A percentile compares a stretch with the other conserved stretches of the same genome.
Evolutionary conservation across 2,113 vertebrate genomes (phyloP).

Genomic region (Ptilonorhynchus violaceus): DNA sequence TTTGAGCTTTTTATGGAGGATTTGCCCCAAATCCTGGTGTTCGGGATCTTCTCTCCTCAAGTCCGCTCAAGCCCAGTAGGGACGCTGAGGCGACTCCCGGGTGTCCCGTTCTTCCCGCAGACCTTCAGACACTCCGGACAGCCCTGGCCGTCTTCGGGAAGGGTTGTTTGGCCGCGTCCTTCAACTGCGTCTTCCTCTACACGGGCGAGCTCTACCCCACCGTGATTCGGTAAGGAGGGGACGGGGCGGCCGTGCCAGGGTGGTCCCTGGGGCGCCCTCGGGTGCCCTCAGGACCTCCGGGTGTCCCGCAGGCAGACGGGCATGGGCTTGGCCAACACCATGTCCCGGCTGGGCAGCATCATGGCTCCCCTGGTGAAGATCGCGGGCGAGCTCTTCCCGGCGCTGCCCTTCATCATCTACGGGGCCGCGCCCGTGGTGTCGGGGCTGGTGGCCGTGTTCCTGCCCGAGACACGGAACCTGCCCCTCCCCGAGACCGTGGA

Average conservation of each 20-base stretch:
- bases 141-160: not conserved
- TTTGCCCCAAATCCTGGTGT: not conserved
- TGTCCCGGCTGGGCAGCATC: conserved; percentile 21
- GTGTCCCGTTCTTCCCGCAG: not conserved
- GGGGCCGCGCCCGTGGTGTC: not conserved
- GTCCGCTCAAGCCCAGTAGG: fast-evolving
- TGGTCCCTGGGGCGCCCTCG: not conserved
- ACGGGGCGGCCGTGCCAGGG: fast-evolving
- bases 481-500: not conserved
- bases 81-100: not conserved
- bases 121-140: not conserved
- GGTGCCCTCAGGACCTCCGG: fast-evolving
- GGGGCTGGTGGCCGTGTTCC: conserved; percentile 72
- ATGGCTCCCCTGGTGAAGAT: not conserved
- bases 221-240: not conserved
- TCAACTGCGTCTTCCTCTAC: conserved; percentile 48
- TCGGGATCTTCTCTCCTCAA: not conserved
- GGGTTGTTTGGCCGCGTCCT: conserved; percentile 7
- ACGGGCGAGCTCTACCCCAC: conserved; percentile 42
- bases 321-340: conserved; percentile 30
- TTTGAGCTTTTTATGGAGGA: not conserved
- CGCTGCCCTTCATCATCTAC: conserved; percentile 2
- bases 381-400: not conserved
- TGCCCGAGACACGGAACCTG: conserved; percentile 40
- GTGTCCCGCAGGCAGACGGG: conserved; percentile 19